Evolutionary conservation across 2,797 vertebrate genomes (phyloP).

Genomic region (Parambassis ranga): DNA sequence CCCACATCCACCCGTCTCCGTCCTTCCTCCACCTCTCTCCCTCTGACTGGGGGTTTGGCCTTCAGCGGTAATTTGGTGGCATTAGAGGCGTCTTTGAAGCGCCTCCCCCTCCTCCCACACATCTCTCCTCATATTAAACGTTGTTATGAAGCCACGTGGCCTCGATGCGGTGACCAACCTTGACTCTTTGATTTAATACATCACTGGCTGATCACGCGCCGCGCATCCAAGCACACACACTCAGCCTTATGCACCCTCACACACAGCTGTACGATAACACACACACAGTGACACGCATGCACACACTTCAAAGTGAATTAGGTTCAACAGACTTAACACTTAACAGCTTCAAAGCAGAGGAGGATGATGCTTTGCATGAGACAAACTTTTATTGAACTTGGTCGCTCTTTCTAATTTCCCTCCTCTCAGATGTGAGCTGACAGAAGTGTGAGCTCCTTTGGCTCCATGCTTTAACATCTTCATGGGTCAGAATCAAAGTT

Average conservation of each 20-base stretch:
- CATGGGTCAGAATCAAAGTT: neutral
- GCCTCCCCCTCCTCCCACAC: neutral
- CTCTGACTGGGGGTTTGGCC: slow-evolving; percentile 7
- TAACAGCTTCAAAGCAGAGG: slow-evolving; percentile 52
- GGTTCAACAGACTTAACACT: slow-evolving; percentile 36
- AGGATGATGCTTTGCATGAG: slow-evolving; percentile 39
- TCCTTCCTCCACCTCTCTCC: neutral
- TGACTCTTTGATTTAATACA: slow-evolving; percentile 61
- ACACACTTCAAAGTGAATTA: slow-evolving; percentile 57
- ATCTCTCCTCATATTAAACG: slow-evolving; percentile 22
- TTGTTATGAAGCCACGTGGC: slow-evolving; percentile 23
- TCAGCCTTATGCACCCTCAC: neutral
- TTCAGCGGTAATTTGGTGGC: slow-evolving; percentile 30
- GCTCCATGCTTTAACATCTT: neutral
- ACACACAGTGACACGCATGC: neutral
- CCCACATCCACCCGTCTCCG: no score
- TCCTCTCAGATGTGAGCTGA: neutral
- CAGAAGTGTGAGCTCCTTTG: neutral
- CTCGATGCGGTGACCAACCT: slow-evolving; percentile 56
- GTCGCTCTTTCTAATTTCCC: slow-evolving; percentile 12
- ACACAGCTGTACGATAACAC: neutral
- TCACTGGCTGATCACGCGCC: slow-evolving; percentile 19
- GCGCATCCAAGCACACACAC: neutral
- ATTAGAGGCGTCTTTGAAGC: slow-evolving; percentile 41
- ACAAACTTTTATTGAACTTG: slow-evolving; percentile 47